Evolutionary conservation across 2,113 vertebrate species (phyloP).

Genomic region (Tachuris rubrigastra): DNA sequence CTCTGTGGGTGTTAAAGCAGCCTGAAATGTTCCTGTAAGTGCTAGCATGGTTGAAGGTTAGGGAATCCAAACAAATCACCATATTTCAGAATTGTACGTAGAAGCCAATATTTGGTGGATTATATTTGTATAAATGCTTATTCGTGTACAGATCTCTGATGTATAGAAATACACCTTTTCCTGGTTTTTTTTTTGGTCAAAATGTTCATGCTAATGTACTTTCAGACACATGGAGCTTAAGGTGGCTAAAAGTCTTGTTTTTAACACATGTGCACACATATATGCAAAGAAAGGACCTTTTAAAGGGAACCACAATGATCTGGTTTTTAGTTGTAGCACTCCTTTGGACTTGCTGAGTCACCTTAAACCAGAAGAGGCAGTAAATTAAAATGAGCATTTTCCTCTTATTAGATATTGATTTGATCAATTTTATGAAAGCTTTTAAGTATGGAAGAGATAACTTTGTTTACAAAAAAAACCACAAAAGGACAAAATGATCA

Average conservation of each 20-base stretch:
- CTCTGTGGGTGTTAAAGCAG: slow-evolving; percentile 38
- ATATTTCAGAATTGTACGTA: slow-evolving; percentile 57
- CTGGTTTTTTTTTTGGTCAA: slow-evolving; percentile 5
- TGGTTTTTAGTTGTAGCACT: slow-evolving; percentile 22
- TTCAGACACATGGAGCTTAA: neutral
- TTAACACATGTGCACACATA: neutral
- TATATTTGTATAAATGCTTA: slow-evolving; percentile 67
- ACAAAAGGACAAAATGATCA: neutral
- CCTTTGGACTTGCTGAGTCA: neutral
- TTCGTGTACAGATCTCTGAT: slow-evolving; percentile 54
- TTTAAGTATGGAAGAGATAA: slow-evolving; percentile 1
- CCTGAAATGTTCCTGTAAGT: slow-evolving; percentile 55
- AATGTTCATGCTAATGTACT: neutral
- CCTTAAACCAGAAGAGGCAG: neutral
- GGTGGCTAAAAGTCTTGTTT: slow-evolving; percentile 40
- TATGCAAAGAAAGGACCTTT: neutral
- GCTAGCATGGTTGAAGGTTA: slow-evolving; percentile 60
- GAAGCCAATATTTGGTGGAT: slow-evolving; percentile 74
- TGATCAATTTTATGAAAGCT: slow-evolving; percentile 2
- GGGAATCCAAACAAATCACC: slow-evolving; percentile 48
- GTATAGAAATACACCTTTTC: slow-evolving; percentile 24
- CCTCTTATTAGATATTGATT: slow-evolving; percentile 12
- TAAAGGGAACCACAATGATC: neutral
- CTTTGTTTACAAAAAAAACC: slow-evolving; percentile 27
- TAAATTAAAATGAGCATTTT: slow-evolving; percentile 19